These are phyloP conservation scores for Acanthosepion lycidas DNA, from an alignment of 2,888 invertebrate species.

Conservation along the genomic window DNA sequence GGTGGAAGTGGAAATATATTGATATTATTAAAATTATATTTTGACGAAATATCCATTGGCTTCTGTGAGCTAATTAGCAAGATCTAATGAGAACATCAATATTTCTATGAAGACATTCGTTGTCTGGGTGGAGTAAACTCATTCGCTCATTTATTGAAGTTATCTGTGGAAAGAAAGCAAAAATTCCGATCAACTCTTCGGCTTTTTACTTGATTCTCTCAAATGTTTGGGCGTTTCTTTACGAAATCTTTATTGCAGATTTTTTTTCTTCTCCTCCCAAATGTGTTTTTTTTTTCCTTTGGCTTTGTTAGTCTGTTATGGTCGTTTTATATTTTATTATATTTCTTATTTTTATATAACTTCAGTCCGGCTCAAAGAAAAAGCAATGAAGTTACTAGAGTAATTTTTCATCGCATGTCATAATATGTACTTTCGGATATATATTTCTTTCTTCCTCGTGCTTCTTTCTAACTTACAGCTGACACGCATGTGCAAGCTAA, in stretches of 20 bases:
- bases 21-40: not conserved
- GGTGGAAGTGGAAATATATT: not conserved
- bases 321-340: not conserved
- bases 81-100: not conserved
- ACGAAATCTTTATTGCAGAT: not conserved
- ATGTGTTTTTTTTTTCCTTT: not conserved
- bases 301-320: not conserved
- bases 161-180: not conserved
- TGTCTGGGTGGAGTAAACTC: not conserved
- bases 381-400: not conserved
- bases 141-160: not conserved
- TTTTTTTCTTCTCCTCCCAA: not conserved
- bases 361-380: not conserved
- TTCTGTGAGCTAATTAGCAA: not conserved
- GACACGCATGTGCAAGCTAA: too few relatives aligned
- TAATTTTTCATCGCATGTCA: not conserved
- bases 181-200: not conserved
- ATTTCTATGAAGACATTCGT: not conserved
- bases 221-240: slow-evolving; percentile 20
- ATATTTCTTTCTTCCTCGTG: not conserved
- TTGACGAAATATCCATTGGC: not conserved
- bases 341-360: not conserved
- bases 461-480: not conserved
- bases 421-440: not conserved
- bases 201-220: not conserved